These are phyloP conservation scores for Ailurus styani DNA, from an alignment of 2,113 vertebrate genomes.

Conservation along the genomic window DNA sequence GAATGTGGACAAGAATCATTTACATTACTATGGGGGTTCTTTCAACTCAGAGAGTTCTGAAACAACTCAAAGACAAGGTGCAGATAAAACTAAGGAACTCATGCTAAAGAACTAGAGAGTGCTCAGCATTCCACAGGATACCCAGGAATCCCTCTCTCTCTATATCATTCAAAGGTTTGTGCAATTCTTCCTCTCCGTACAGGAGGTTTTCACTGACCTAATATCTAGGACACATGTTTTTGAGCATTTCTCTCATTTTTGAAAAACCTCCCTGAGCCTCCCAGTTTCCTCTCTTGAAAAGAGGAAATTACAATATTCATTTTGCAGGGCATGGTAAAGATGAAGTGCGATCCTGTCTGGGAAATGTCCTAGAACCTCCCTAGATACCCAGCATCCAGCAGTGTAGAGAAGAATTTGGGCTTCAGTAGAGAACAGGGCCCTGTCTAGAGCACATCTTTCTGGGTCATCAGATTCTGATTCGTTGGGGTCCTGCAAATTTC, in stretches of 20 bases:
- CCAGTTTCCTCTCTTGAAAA: not conserved
- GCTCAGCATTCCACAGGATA: not conserved
- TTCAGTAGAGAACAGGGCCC: not conserved
- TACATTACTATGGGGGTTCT: not conserved
- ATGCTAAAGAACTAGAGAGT: not conserved
- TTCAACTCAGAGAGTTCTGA: not conserved
- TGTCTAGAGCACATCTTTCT: not conserved
- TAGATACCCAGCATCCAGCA: not conserved
- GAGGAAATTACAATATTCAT: not conserved
- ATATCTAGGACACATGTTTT: not conserved
- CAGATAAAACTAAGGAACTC: not conserved
- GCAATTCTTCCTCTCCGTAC: not conserved
- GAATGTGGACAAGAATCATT: not conserved
- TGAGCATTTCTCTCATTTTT: not conserved
- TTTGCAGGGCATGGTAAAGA: not conserved
- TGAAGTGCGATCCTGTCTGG: not conserved
- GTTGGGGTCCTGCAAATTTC: not conserved
- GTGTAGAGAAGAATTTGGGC: not conserved
- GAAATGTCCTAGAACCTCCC: not conserved
- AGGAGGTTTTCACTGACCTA: not conserved
- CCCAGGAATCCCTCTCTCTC: not conserved
- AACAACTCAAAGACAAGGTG: not conserved
- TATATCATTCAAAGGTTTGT: not conserved
- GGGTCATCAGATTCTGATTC: not conserved
- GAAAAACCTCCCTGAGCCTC: not conserved